Conservation (phyloP, 2,113 vertebrate species). For the Electrona antarctica region DNA sequence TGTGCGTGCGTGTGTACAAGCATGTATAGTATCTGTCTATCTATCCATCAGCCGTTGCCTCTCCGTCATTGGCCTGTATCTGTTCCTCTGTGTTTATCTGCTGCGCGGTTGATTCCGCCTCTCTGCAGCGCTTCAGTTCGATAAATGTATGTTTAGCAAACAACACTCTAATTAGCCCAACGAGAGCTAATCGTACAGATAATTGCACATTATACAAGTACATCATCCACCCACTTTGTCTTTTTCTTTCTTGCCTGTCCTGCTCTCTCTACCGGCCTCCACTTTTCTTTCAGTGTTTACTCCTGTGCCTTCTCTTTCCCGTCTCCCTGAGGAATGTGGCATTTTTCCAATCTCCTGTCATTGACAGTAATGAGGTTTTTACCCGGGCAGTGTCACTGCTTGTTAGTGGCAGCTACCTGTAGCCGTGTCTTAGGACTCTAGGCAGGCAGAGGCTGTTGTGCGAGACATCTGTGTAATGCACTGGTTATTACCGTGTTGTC, state of each 20-base stretch:
- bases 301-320: slow-evolving; percentile 26
- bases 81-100: slow-evolving; percentile 35
- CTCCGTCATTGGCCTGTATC: slow-evolving; percentile 32
- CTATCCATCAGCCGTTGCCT: no score
- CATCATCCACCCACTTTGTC: slow-evolving; percentile 10
- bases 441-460: slow-evolving; percentile 1
- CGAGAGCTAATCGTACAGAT: slow-evolving; percentile 61
- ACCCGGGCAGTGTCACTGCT: slow-evolving; percentile 8
- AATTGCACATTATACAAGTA: slow-evolving; percentile 59
- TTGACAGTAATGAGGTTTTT: slow-evolving; percentile 36
- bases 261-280: not conserved
- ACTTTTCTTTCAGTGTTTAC: slow-evolving; percentile 5
- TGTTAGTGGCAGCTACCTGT: slow-evolving; percentile 18
- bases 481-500: no score
- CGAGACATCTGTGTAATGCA: not conserved
- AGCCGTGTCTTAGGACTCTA: slow-evolving; percentile 4
- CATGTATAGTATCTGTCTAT: no score
- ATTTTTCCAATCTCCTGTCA: slow-evolving; percentile 38
- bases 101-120: no score
- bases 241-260: slow-evolving; percentile 31
- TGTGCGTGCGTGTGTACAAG: no score
- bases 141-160: slow-evolving; percentile 67
- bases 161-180: slow-evolving; percentile 65
- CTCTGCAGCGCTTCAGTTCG: slow-evolving; percentile 35
- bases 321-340: slow-evolving; percentile 32